Evolutionary conservation across 1,140 invertebrate species (phyloP).

Genomic region (Meteorus sp.): DNA sequence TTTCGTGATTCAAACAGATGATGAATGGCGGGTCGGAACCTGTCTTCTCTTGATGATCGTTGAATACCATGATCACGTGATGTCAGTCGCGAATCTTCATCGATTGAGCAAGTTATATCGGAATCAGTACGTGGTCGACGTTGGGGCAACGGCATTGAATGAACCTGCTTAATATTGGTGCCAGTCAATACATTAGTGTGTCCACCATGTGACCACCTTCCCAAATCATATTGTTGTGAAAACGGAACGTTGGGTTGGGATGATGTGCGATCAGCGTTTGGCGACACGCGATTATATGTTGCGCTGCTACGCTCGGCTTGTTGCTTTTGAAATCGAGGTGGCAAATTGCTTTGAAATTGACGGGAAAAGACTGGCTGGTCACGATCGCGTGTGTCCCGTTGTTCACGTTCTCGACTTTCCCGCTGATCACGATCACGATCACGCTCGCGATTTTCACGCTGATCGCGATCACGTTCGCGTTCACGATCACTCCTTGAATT

Average conservation of each 20-base stretch:
- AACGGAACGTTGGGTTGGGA: constrained; percentile 46
- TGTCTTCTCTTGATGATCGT: constrained; percentile 24
- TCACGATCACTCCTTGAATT: constrained; percentile 57
- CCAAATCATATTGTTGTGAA: constrained; percentile 58
- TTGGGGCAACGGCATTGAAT: constrained; percentile 37
- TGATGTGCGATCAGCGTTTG: constrained; percentile 45
- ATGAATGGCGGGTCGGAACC: constrained; percentile 38
- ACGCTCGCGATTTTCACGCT: constrained; percentile 49
- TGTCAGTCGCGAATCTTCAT: constrained; percentile 47
- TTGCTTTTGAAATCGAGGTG: constrained; percentile 83
- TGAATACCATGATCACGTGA: constrained; percentile 45
- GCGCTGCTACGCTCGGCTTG: constrained; percentile 58
- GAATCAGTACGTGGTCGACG: constrained; percentile 50
- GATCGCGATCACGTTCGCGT: constrained; percentile 54
- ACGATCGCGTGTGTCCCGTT: constrained; percentile 45
- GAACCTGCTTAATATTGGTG: constrained; percentile 41
- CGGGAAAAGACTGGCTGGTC: constrained; percentile 65
- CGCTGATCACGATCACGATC: constrained; percentile 52
- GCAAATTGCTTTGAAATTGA: constrained; percentile 78
- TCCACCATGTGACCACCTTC: constrained; percentile 47
- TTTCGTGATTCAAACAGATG: constrained; percentile 48
- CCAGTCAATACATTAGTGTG: constrained; percentile 30
- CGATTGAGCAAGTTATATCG: constrained; percentile 41
- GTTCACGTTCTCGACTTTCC: constrained; percentile 51
- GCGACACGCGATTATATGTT: constrained; percentile 48